phyloP scores from a whole-genome alignment of 2,113 vertebrate species.

The Tylochromis polylepis region DNA sequence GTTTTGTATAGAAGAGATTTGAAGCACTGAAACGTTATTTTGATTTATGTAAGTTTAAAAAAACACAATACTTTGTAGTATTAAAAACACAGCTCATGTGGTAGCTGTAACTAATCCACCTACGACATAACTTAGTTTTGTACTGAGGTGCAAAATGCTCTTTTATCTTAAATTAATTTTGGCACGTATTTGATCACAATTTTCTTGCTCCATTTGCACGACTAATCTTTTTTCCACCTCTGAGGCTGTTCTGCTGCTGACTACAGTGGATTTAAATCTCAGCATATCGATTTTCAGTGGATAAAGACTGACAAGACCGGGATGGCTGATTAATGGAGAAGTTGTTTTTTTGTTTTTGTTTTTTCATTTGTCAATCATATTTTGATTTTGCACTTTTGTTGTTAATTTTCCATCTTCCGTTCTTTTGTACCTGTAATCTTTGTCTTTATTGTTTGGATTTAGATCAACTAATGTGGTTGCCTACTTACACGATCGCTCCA shows the following conservation, averaged over 20 bases:
- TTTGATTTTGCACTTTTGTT: constrained; percentile 4
- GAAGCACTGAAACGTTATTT: neutral
- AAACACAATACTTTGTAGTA: neutral
- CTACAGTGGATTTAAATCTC: constrained; percentile 34
- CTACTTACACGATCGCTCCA: neutral
- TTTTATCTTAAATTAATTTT: neutral
- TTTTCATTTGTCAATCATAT: neutral
- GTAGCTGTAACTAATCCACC: neutral
- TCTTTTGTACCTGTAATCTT: neutral
- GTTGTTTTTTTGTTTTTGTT: rapidly evolving
- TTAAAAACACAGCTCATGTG: neutral
- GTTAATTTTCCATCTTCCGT: neutral
- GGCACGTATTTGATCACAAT: neutral
- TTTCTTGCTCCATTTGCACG: neutral
- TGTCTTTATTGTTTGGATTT: neutral
- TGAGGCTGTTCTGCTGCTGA: neutral
- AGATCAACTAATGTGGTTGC: neutral
- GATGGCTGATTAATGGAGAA: neutral
- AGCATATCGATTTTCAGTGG: constrained; percentile 1
- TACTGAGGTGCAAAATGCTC: neutral
- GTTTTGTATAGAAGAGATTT: neutral
- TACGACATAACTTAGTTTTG: neutral
- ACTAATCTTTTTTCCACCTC: neutral
- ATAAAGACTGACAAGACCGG: neutral
- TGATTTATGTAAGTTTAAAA: too few species aligned